Evolutionary conservation across 2,797 vertebrate species (phyloP), one percentile per base, ranked within the genome.

Genomic region (Austrolebias charrua): DNA sequence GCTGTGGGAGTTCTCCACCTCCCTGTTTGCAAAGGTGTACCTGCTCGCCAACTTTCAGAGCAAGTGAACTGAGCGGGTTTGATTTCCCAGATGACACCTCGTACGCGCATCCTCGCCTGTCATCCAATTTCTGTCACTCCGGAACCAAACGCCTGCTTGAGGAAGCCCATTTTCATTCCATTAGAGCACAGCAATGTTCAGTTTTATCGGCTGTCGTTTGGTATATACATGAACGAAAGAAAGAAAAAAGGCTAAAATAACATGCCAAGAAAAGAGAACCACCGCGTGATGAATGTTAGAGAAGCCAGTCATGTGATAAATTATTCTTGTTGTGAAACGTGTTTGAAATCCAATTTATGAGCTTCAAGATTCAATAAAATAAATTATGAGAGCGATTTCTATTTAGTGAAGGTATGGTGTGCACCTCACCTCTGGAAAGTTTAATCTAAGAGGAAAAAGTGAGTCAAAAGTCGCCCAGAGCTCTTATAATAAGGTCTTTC

Each of bases 21-120:
- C 79, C 76, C 77, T 80, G 76, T 90, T 90, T 84, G 72, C 63
- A 28, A 84, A 82, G 75, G 64, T 71, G 52, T 84, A 89, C 81
- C 87, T 88, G 81, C 69, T 79, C 80, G 43, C 75, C 63, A 76
- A 86, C 87, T 90, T 90, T 88, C 73, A 73, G 70, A 82, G 71
- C 83, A 77, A 88, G 66, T 76, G 73, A 81, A 79, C 79, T 71
- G 78, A 73, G 77, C 70, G 15, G 76, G 70, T 81, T 85, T 91
- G 90, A 92, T 92, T 91, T 92, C 90, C 90, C 91, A 72, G 69
- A 81, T 86, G 89, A 88, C 89, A 66, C 68, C 18, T 9, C 2
- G 31, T 74, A 66, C 65, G 66, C 56, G 69, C 69, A 69, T 89
- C 76, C 66, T 83, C 65, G 66, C 74, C 77, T 85, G 81, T 89